Percentiles rank a stretch among this genome's conserved stretches.
Evolutionary conservation across 2,113 vertebrate genomes (phyloP).

Genomic region (Syrrhaptes paradoxus): DNA sequence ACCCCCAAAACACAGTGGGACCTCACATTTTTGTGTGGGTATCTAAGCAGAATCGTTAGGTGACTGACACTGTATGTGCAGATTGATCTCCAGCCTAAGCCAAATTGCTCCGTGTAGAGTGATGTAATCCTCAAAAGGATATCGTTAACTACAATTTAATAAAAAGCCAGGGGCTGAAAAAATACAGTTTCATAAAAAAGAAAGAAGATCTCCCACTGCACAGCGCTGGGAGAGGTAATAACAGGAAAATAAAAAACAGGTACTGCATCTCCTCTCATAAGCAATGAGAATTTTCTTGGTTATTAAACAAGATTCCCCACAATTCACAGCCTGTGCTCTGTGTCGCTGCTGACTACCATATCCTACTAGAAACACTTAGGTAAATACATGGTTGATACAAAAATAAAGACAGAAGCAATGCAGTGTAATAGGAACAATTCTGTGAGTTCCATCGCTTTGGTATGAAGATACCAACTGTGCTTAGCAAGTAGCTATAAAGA

Average conservation of each 20-base stretch:
- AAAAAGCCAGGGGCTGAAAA: conserved; percentile 30
- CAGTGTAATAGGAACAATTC: not conserved
- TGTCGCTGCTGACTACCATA: not conserved
- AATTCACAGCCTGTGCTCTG: not conserved
- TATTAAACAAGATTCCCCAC: conserved; percentile 12
- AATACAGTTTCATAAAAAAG: conserved; percentile 34
- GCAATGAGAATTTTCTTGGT: not conserved
- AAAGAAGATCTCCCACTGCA: not conserved
- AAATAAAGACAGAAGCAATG: not conserved
- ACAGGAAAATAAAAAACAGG: conserved; percentile 24
- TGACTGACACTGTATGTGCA: not conserved
- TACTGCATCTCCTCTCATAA: not conserved
- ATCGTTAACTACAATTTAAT: conserved; percentile 37
- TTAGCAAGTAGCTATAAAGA: not conserved
- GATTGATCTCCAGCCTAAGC: conserved; percentile 17
- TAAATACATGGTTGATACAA: not conserved
- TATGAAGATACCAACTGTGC: not conserved
- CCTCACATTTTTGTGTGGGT: not conserved
- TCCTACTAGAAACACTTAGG: not conserved
- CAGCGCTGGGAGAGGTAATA: not conserved
- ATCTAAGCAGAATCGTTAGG: not conserved
- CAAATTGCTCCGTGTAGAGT: not conserved
- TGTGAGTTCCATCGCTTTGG: not conserved
- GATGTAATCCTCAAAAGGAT: conserved; percentile 35
- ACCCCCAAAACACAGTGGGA: not conserved